Evolutionary conservation across 2,113 vertebrate genomes (phyloP).

Genomic region (Gasterosteus nipponicus): DNA sequence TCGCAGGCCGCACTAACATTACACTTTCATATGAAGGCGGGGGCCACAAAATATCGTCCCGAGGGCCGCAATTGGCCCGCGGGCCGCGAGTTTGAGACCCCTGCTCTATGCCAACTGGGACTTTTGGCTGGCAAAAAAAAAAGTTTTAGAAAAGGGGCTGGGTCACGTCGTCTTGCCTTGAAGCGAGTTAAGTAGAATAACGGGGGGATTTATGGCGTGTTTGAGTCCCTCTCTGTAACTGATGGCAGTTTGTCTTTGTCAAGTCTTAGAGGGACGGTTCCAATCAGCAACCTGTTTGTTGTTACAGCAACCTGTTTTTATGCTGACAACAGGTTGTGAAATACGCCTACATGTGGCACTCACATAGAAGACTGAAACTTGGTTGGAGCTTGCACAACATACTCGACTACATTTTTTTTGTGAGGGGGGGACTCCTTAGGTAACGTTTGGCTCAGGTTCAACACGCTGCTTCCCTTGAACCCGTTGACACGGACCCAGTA

Average conservation of each 20-base stretch:
- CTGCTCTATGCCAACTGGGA: constrained; percentile 12
- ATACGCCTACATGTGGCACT: neutral
- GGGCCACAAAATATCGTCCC: too few species aligned
- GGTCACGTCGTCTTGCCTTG: constrained; percentile 52
- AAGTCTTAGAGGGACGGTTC: constrained; percentile 30
- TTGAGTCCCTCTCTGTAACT: constrained; percentile 38
- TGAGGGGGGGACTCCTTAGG: neutral
- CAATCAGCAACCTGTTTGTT: constrained; percentile 34
- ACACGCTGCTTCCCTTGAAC: constrained; percentile 29
- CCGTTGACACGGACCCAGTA: constrained; percentile 16
- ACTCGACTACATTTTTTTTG: neutral
- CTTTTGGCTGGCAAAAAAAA: constrained; percentile 35
- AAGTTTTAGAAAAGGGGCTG: neutral
- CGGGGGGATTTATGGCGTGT: constrained; percentile 1
- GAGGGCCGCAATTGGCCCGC: too few species aligned
- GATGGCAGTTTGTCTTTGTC: constrained; percentile 44
- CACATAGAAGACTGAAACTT: neutral
- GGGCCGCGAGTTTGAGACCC: too few species aligned
- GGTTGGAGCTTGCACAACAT: neutral
- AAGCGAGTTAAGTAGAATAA: constrained; percentile 37
- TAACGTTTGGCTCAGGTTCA: constrained; percentile 50
- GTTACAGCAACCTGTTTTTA: constrained; percentile 2
- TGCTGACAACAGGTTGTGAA: neutral
- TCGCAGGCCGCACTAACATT: too few species aligned
- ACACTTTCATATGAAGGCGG: too few species aligned